phyloP scores from a whole-genome alignment of 2,888 invertebrate species.

The Spisula solida region DNA sequence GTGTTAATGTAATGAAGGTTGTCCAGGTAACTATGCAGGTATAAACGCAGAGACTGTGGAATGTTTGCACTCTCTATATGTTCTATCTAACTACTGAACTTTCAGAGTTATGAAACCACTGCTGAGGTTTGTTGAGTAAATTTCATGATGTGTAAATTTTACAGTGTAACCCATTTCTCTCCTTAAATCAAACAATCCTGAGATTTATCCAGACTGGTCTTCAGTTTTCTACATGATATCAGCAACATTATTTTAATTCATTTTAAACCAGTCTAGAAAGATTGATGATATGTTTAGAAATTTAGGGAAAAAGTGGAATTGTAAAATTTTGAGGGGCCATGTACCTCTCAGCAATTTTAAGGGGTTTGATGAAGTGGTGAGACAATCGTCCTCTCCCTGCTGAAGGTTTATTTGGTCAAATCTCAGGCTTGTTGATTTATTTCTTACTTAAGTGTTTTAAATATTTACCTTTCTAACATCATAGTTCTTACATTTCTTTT shows the following conservation, averaged over 20 bases:
- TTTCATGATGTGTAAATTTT: constrained; percentile 28
- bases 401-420: not conserved
- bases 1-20: no score
- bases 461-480: not conserved
- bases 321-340: no score
- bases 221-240: no score
- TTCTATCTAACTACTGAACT: constrained; percentile 23
- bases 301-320: no score
- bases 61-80: constrained; percentile 5
- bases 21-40: not conserved
- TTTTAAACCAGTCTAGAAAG: no score
- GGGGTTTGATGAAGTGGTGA: no score
- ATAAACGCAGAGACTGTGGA: not conserved
- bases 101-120: constrained; percentile 53
- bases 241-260: no score
- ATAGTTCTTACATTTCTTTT: no score
- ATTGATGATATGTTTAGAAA: not conserved
- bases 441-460: not conserved
- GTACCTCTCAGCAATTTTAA: no score
- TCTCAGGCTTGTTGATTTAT: not conserved
- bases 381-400: not conserved
- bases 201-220: not conserved
- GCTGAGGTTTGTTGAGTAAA: constrained; percentile 40
- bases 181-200: not conserved
- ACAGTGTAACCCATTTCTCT: constrained; percentile 21